Evolutionary conservation across 2,113 vertebrate genomes (phyloP).

Genomic region (Zosterops hypoxanthus): DNA sequence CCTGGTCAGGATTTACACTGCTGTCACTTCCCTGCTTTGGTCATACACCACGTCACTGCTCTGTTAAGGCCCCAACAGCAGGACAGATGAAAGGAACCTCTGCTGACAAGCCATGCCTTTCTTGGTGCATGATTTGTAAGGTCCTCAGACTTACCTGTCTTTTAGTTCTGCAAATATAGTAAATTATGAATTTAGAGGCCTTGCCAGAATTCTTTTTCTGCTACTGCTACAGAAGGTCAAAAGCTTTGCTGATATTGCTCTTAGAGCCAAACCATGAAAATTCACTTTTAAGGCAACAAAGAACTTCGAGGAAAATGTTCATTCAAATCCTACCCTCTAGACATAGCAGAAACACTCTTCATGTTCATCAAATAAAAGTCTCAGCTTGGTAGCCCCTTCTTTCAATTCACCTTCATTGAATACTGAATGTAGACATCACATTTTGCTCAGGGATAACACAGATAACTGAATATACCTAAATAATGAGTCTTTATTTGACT

Average conservation of each 20-base stretch:
- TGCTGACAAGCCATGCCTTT: neutral
- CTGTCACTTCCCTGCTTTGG: neutral
- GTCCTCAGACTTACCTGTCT: neutral
- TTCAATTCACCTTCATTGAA: neutral
- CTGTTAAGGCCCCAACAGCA: neutral
- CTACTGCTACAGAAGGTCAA: neutral
- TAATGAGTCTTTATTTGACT: neutral
- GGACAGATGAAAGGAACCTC: neutral
- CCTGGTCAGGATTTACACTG: neutral
- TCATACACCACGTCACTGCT: neutral
- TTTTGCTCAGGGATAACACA: neutral
- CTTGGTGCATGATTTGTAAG: neutral
- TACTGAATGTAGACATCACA: neutral
- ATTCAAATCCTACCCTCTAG: neutral
- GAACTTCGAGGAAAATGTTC: neutral
- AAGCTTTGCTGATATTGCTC: neutral
- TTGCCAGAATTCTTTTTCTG: neutral
- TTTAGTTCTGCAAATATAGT: neutral
- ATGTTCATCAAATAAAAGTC: neutral
- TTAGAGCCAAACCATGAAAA: neutral
- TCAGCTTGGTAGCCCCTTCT: neutral
- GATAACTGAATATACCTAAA: neutral
- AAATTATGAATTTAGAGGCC: neutral
- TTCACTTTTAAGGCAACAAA: neutral
- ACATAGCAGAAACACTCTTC: neutral